Base-by-base conservation (phyloP, 1,140 invertebrate genomes). In the Micrasema minimum region DNA sequence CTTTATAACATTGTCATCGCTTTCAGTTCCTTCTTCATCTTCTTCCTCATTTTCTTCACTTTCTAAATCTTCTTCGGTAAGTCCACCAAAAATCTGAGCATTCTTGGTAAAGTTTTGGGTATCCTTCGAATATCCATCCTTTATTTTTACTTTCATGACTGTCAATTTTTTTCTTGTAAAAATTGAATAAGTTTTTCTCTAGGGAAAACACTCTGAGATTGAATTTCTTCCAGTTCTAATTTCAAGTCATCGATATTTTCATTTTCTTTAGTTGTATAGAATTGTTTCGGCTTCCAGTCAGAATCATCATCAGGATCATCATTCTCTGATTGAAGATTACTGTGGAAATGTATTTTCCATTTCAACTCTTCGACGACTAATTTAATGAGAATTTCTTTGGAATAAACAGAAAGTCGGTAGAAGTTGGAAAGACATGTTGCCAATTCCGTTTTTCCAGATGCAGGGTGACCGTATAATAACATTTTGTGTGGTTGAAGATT, bases 41-140 rank as follows among this genome's bases (percentile, higher is more conserved):
- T 62, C 38, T 16, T 2, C 37, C 1, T 23, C 57, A 7, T 23
- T n/a, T 3, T 23, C 38, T n/a, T 20, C 16, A 43, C 14, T 22
- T 2, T 35, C 38, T 23, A 31, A 9, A 18, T 37, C 20, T 20
- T 14, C 26, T 10, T 23, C 22, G 2, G 4, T n/a, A n/a, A 23
- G 18, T n/a, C 45, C 41, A 43, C 57, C 57, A 62, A 62, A 62
- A 43, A 62, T 62, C 38, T 20, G 12, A 14, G 14, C 57, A 62
- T n/a, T 62, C 37, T 62, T 62, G 14, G 22, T 43, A 12, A n/a
- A 23, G 37, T 23, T 41, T 43, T n/a, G 57, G 57, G 6, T 23
- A 43, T 22, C 57, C 57, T 43, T 62, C 57, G 9, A 62, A 23
- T 62, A 62, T 62, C 37, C 38, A 62, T 62, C 57, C 57, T 45